Base-by-base conservation (phyloP, 2,797 vertebrate genomes). In the Setipinna tenuifilis region DNA sequence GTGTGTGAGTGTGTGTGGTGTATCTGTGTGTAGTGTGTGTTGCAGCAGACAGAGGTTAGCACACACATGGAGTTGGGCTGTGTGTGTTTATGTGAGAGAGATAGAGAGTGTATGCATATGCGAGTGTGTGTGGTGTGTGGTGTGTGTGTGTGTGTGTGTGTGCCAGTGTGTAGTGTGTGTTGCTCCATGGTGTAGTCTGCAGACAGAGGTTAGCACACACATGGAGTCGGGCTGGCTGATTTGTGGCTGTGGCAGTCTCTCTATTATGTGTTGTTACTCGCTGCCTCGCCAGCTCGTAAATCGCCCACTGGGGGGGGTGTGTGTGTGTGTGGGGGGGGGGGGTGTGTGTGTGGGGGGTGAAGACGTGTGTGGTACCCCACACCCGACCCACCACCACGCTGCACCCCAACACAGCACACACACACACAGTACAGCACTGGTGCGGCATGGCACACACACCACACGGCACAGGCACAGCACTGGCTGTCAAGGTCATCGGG, bases 231-330 rank as follows among this genome's bases (percentile, higher is more conserved):
- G 48, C 82, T 85, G 75, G 48, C 82, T 85, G 87, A 90, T 90
- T 89, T 90, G 89, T 88, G 41, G 82, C 54, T 44, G 78, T 82
- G 84, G 23, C 82, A 68, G 85, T 82, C 82, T 84, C 85, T 78
- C 86, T 84, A 85, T 89, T 89, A 89, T 87, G 84, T 46, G 85
- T 85, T 81, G 84, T 88, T 87, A 86, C 86, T 84, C 61, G 83
- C 48, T 68, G 44, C 54, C n/a, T 84, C 82, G 16, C 75, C 58
- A 87, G 82, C 81, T 78, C 87, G 81, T 90, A 90, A 90, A 90
- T 91, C 83, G 87, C 81, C 54, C 57, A 25, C 23, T 0, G 25
- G 28, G 0, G 0, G 68, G 23, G 0, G 61, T 48, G n/a, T 65
- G 61, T 25, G 61, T 65, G 61, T 65, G 61, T 65, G 61, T 25